Conservation (phyloP, 2,797 vertebrate species). For the Otus scops region DNA sequence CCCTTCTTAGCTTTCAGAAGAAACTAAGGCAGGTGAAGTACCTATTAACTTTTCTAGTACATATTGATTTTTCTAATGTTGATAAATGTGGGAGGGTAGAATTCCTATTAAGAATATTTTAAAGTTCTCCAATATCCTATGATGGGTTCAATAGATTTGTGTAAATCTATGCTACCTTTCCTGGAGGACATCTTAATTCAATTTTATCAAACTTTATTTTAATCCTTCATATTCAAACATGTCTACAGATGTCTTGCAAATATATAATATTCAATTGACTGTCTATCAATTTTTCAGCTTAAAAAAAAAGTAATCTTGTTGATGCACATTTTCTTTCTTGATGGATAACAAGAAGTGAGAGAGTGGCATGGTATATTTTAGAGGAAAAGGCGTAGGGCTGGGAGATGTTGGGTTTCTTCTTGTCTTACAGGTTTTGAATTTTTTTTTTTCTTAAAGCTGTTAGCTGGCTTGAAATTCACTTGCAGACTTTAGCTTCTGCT, state of each 20-base stretch:
- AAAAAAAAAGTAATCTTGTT: neutral
- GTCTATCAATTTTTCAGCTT: neutral
- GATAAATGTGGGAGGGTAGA: slow-evolving; percentile 21
- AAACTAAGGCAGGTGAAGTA: neutral
- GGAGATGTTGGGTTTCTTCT: neutral
- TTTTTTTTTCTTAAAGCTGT: neutral
- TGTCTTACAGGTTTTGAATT: neutral
- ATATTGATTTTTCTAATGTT: slow-evolving; percentile 17
- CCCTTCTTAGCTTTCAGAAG: neutral
- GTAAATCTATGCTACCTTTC: neutral
- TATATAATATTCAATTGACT: neutral
- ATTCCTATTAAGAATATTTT: neutral
- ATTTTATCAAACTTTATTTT: neutral
- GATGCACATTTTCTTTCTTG: neutral
- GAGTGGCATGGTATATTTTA: neutral
- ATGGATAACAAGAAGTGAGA: neutral
- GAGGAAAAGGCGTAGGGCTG: neutral
- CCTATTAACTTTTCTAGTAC: neutral
- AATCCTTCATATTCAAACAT: neutral
- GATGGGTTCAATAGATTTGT: neutral
- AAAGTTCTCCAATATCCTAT: neutral
- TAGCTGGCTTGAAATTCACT: neutral
- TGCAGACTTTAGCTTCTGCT: neutral
- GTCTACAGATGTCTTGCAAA: neutral
- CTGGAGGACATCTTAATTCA: neutral